Base-by-base conservation (phyloP, 23 tunicate genomes). In the Styela clava region DNA sequence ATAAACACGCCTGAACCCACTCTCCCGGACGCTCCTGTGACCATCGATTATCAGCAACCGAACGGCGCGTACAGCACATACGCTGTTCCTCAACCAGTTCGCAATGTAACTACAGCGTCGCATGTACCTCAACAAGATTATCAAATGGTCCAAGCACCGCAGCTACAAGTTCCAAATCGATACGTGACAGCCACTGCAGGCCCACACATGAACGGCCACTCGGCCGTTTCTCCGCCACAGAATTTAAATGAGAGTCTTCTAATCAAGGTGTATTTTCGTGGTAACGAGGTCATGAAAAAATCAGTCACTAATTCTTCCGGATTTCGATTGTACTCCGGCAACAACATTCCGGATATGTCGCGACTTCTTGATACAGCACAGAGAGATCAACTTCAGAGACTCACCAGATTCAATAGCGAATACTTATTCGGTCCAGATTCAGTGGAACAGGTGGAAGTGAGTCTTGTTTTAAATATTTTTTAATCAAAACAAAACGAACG, bases 321-420 rank as follows among this genome's bases (percentile, higher is more conserved):
- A 25, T 91, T 90, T 67, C 74, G 97, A 34, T 63, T 91, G 22
- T 91, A 78, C 35, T 91, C 35, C 78, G 97, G 97, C 2, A 78
- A 83, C 73, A 91, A 91, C 61, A 62, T 86, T 31, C 85, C 78
- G 1, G 87, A 86, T 65, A 56, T 86, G 37, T 56, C 85, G n/a
- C 69, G 61, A 44, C 78, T 91, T 33, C 69, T 91, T 31, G 87
- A 86, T 23, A 36, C 78, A 1, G 87, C 83, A 29, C 81, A 76
- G 81, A n/a, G 64, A 76, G 25, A 24, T 1, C 91, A 91, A 16
- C 62, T 86, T 3, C 44, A 70, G 28, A 71, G 73, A 20, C 52
- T 86, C 25, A 78, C 81, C 62, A 78, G 84, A n/a, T 73, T 36
- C 74, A 31, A 86, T 37, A 64, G 69, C 0, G 82, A 91, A 1